Conservation (phyloP, 2,888 invertebrate species). For the Ischnura elegans region DNA sequence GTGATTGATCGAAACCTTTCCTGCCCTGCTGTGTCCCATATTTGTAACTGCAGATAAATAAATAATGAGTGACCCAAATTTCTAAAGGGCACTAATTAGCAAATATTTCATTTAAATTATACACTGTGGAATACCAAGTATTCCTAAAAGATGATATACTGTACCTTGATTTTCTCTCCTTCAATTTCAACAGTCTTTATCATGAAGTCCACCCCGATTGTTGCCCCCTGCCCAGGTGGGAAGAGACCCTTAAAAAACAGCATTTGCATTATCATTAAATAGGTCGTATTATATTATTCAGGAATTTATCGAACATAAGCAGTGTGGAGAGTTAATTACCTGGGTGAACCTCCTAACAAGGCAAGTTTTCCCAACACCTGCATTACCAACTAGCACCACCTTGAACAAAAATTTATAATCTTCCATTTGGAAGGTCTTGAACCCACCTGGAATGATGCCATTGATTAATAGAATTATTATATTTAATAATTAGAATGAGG, state of each 20-base stretch:
- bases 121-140: no score
- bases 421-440: constrained; percentile 84
- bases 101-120: not conserved
- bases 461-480: not conserved
- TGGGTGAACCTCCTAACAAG: constrained; percentile 98
- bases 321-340: constrained; percentile 76
- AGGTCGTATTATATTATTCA: constrained; percentile 20
- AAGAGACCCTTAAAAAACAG: constrained; percentile 87
- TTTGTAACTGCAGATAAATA: constrained; percentile 88
- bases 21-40: constrained; percentile 99
- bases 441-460: not conserved
- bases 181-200: constrained; percentile 99
- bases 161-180: constrained; percentile 95
- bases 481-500: not conserved
- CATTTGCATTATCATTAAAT: constrained; percentile 26
- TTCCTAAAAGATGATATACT: constrained; percentile 51
- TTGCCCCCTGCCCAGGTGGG: constrained; percentile 98
- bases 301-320: not conserved
- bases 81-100: not conserved
- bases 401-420: constrained; percentile 99
- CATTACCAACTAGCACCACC: constrained; percentile 98
- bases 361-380: constrained; percentile 99
- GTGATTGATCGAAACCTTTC: constrained; percentile 98
- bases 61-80: not conserved
- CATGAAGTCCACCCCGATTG: constrained; percentile 99